These are phyloP conservation scores for Hystrix brachyura DNA, from an alignment of 2,113 vertebrate genomes.

Conservation along the genomic window DNA sequence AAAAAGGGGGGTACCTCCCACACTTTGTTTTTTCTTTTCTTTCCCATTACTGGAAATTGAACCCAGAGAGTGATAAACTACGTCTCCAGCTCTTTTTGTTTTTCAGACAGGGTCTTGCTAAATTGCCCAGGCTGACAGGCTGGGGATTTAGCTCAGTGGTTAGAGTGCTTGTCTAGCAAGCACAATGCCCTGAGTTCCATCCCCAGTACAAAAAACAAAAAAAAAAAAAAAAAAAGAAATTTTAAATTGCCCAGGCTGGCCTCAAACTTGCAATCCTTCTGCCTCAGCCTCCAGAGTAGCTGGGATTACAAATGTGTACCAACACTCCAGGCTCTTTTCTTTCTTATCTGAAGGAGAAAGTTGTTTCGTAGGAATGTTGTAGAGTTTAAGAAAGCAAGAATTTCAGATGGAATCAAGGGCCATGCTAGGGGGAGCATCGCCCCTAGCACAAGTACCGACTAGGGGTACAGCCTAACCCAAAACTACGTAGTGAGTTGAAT, in stretches of 20 bases:
- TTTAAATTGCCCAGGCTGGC: background rate
- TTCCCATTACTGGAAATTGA: background rate
- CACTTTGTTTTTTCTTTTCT: background rate
- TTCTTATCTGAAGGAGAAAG: background rate
- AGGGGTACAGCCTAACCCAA: background rate
- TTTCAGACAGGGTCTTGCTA: background rate
- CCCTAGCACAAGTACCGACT: too few relatives aligned
- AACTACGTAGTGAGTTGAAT: background rate
- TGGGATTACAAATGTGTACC: background rate
- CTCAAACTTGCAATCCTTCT: background rate
- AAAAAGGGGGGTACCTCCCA: too few relatives aligned
- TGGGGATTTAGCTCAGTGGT: too few relatives aligned
- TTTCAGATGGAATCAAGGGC: background rate
- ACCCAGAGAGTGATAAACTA: background rate
- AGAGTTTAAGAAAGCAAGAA: background rate
- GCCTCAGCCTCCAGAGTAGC: background rate
- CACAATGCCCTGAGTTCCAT: too few relatives aligned
- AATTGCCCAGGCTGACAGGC: background rate
- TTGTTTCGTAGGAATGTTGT: background rate
- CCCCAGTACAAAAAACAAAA: too few relatives aligned
- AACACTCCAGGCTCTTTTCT: background rate
- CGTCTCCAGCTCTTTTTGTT: background rate
- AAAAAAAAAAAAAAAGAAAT: too few relatives aligned
- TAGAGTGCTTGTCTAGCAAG: too few relatives aligned
- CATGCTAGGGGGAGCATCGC: too few relatives aligned